A percentile compares a stretch with the other conserved stretches of the same genome.
phyloP scores from a whole-genome alignment of 2,113 vertebrate species.

The Miniopterus natalensis region DNA sequence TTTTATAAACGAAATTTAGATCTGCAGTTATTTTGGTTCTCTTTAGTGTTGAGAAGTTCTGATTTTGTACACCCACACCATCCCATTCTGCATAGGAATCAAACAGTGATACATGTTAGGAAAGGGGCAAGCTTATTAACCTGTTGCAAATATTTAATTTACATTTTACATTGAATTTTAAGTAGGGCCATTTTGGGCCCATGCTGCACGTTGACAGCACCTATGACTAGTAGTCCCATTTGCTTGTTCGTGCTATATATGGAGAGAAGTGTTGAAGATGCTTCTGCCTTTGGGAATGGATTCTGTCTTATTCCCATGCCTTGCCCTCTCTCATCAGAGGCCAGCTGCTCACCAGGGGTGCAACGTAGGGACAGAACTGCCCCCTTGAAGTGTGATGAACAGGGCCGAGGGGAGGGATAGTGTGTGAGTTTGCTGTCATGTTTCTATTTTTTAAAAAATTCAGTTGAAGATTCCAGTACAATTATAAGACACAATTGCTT shows the following conservation, averaged over 20 bases:
- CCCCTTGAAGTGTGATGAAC: neutral
- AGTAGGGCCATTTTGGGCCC: neutral
- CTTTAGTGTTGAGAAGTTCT: neutral
- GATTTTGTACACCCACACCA: neutral
- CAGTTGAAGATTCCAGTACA: neutral
- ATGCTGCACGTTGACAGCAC: neutral
- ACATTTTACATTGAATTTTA: conserved; percentile 28
- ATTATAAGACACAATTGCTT: neutral
- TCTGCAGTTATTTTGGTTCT: conserved; percentile 47
- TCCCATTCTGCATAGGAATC: neutral
- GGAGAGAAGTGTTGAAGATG: neutral
- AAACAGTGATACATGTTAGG: neutral
- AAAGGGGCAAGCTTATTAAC: neutral
- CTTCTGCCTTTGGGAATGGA: neutral
- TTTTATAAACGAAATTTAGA: conserved; percentile 29
- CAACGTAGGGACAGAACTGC: neutral
- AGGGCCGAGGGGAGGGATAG: neutral
- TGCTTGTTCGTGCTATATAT: neutral
- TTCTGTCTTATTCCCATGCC: neutral
- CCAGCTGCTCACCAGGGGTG: neutral
- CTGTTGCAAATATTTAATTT: neutral
- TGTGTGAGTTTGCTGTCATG: neutral
- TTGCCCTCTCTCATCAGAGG: neutral
- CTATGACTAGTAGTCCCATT: neutral
- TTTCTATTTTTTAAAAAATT: neutral